Evolutionary conservation across 2,113 vertebrate genomes (phyloP).

Genomic region (Seriola rivoliana): DNA sequence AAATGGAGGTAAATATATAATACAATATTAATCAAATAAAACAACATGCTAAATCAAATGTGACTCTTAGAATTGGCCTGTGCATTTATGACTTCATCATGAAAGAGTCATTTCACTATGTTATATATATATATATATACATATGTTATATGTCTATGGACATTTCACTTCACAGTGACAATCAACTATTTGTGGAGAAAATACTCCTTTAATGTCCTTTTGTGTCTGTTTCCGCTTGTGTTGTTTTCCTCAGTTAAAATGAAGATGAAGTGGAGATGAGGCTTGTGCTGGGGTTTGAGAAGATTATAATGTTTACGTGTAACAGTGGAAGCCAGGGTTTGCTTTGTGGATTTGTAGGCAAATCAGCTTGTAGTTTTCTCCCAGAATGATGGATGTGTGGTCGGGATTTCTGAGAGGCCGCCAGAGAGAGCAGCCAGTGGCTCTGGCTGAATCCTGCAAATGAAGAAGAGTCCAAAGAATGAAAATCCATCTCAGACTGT

Average conservation of each 20-base stretch:
- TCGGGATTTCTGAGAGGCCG: background rate
- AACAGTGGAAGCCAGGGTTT: background rate
- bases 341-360: background rate
- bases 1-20: no score
- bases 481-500: background rate
- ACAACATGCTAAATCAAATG: no score
- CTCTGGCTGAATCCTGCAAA: background rate
- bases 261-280: background rate
- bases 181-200: background rate
- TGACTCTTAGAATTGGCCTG: no score
- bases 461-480: background rate
- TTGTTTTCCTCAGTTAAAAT: background rate
- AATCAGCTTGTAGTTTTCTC: background rate
- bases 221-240: no score
- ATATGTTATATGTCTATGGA: no score
- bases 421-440: background rate
- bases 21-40: no score
- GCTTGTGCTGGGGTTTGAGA: background rate
- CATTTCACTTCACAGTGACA: no score
- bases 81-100: no score
- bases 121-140: no score
- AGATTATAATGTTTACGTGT: constrained; percentile 14
- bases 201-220: no score
- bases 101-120: no score
- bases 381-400: background rate